These are phyloP conservation scores for Pollicipes pollicipes DNA, from an alignment of 1,140 invertebrate species.

Conservation along the genomic window DNA sequence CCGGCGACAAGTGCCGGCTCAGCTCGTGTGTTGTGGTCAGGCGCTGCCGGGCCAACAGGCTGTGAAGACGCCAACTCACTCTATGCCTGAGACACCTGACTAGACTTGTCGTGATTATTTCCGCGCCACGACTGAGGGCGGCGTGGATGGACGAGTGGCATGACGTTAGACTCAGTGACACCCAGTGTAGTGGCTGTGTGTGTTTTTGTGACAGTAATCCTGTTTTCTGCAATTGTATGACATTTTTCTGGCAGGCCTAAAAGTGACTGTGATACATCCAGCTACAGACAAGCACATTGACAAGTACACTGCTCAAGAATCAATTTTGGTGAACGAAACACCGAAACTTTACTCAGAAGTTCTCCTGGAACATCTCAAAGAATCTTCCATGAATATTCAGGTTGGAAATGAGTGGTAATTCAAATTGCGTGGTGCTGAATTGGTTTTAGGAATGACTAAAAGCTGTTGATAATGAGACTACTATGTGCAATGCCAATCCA, in stretches of 20 bases:
- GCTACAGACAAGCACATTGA: constrained; percentile 77
- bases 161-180: too few species aligned
- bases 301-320: constrained; percentile 57
- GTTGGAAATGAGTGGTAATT: constrained; percentile 30
- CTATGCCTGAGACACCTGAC: too few species aligned
- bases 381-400: constrained; percentile 51
- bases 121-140: too few species aligned
- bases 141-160: too few species aligned
- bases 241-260: constrained; percentile 60
- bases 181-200: too few species aligned
- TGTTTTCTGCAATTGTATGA: too few species aligned
- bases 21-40: too few species aligned
- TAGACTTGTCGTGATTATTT: too few species aligned
- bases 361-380: constrained; percentile 53
- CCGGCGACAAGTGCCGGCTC: too few species aligned
- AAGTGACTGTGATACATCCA: constrained; percentile 72
- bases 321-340: constrained; percentile 58
- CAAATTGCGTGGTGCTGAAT: background rate
- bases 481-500: background rate
- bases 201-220: too few species aligned
- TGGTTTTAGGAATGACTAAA: background rate
- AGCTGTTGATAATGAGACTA: background rate
- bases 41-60: too few species aligned
- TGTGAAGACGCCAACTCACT: too few species aligned
- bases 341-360: constrained; percentile 58